Conservation (phyloP, 2,888 invertebrate species). For the Drosophila multiciliata region DNA sequence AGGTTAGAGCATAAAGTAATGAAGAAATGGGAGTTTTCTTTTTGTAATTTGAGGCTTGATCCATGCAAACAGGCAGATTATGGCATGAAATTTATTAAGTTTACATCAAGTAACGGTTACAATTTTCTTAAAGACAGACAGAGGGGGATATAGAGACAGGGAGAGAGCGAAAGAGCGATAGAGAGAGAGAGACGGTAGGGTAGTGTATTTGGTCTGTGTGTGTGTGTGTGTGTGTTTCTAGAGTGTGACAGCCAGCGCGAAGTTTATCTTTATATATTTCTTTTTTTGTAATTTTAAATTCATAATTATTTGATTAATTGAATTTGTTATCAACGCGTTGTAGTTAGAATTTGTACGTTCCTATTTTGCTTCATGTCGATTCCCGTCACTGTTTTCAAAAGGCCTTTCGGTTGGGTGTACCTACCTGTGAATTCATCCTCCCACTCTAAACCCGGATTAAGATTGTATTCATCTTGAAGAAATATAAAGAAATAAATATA, state of each 20-base stretch:
- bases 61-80: slow-evolving; percentile 28
- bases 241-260: slow-evolving; percentile 56
- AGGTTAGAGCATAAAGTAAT: slow-evolving; percentile 23
- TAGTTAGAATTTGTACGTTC: slow-evolving; percentile 82
- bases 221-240: slow-evolving; percentile 26
- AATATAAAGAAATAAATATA: slow-evolving; percentile 82
- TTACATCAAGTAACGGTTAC: slow-evolving; percentile 13
- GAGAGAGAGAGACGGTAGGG: slow-evolving; percentile 5
- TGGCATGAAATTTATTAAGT: slow-evolving; percentile 11
- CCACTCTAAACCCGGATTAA: slow-evolving; percentile 99
- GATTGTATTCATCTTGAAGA: slow-evolving; percentile 99
- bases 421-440: slow-evolving; percentile 99
- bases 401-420: slow-evolving; percentile 84
- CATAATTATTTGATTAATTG: slow-evolving; percentile 6
- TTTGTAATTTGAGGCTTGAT: slow-evolving; percentile 12
- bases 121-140: not conserved
- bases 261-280: slow-evolving; percentile 14
- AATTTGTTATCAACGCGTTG: slow-evolving; percentile 23
- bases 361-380: slow-evolving; percentile 86
- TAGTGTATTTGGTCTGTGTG: slow-evolving; percentile 24
- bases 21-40: slow-evolving; percentile 7
- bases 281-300: slow-evolving; percentile 14
- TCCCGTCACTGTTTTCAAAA: slow-evolving; percentile 79
- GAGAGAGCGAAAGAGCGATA: not conserved
- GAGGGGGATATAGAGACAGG: not conserved